phyloP scores from a whole-genome alignment of 2,113 vertebrate genomes.

The Sylvia atricapilla region DNA sequence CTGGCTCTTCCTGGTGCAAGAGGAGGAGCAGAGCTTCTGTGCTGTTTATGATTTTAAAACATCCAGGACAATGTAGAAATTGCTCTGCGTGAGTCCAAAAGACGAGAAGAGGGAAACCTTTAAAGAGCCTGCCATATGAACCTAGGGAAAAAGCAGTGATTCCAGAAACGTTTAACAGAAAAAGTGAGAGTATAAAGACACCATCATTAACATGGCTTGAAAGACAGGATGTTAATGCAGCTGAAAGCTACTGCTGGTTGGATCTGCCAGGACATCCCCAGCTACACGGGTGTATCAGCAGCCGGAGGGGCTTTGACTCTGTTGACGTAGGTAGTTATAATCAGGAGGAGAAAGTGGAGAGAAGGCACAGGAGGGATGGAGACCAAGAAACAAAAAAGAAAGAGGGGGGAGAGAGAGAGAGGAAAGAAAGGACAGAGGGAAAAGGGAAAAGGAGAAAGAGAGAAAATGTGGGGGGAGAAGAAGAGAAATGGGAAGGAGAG shows the following conservation, averaged over 20 bases:
- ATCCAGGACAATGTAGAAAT: not conserved
- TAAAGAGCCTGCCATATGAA: not conserved
- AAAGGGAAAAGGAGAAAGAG: conserved; percentile 49
- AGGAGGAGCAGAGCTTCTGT: not conserved
- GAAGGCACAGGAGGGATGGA: not conserved
- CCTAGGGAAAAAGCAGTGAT: not conserved
- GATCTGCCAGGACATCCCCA: not conserved
- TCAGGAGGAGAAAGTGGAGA: conserved; percentile 45
- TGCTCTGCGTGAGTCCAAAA: not conserved
- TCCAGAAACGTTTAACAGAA: not conserved
- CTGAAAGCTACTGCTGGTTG: not conserved
- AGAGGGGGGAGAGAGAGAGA: not conserved
- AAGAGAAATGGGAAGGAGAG: conserved; percentile 34
- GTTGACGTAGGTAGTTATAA: not conserved
- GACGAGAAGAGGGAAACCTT: not conserved
- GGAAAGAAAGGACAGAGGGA: not conserved
- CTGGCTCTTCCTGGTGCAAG: not conserved
- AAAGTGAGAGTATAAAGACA: conserved; percentile 41
- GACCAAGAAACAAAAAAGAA: not conserved
- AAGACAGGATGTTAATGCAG: not conserved
- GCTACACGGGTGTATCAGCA: not conserved
- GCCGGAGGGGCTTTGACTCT: not conserved
- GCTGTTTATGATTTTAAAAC: not conserved
- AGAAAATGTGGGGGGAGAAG: not conserved
- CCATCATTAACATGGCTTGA: not conserved